Base-by-base conservation (phyloP, 2,888 invertebrate genomes). In the Heteromurus nitidus region DNA sequence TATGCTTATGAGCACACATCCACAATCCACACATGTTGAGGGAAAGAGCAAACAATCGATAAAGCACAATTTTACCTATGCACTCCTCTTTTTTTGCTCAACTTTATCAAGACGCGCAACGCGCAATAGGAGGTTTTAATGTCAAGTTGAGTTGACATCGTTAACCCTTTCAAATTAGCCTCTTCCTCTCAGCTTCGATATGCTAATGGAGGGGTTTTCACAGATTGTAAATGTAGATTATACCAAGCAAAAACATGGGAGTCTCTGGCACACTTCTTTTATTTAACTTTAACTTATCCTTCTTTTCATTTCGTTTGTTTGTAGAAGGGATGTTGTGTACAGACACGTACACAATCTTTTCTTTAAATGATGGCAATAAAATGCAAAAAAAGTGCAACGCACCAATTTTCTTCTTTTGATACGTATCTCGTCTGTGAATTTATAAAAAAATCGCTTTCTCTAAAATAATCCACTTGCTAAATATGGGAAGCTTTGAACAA, bases 131-230 rank as follows among this genome's bases (percentile, higher is more conserved):
- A 62, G 55, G 55, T 72, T 73, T 70, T 62, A 73, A 73, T 73
- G 73, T 73, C 73, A 73, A 60, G 62, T 73, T 73, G 55, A 55
- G 72, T 60, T 73, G 73, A 73, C 73, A 73, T 73, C 73, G 47
- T 73, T 55, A 55, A 42, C 62, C 73, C 60, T 62, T 73, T 62
- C 50, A 62, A 62, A 62, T 50, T 50, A 62, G 28, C 28, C 28
- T 26, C 44, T 60, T 62, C 36, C 60, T 28, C 28, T 60, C n/a
- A 31, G n/a, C 20, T 53, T 16, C 2, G 36, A 70, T 60, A 70
- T 70, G 70, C 70, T 70, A 70, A 70, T 70, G 26, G 42, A 70
- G 44, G 42, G 24, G 24, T 60, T 70, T 70, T 70, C n/a, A 58
- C 42, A 70, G 70, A 70, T 70, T 58, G 31, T 70, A 70, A 70